A percentile compares a stretch with the other conserved stretches of the same genome.
Evolutionary conservation across 2,797 vertebrate species (phyloP).

Genomic region (Poecilia velifera): DNA sequence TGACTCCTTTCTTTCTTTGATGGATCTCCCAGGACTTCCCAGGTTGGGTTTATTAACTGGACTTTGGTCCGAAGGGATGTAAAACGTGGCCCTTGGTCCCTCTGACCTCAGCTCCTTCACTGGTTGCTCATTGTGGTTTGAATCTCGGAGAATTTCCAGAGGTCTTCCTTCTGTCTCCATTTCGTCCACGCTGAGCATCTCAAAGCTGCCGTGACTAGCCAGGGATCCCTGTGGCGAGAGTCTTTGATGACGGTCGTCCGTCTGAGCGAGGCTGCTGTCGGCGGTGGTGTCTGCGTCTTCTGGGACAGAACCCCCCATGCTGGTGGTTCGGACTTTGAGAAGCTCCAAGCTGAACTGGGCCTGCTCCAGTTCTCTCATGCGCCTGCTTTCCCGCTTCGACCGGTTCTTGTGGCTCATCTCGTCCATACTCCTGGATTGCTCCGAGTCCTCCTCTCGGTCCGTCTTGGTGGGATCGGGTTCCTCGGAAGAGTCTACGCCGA

Average conservation of each 20-base stretch:
- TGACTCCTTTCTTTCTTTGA: conserved; percentile 70
- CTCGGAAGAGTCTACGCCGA: conserved; percentile 21
- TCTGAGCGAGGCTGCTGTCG: conserved; percentile 56
- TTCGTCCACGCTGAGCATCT: conserved; percentile 57
- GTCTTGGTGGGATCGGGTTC: conserved; percentile 36
- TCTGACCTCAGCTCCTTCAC: conserved; percentile 18
- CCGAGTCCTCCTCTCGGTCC: conserved; percentile 54
- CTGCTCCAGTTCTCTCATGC: conserved; percentile 96
- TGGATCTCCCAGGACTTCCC: conserved; percentile 61
- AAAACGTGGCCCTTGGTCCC: conserved; percentile 65
- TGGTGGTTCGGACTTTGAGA: conserved; percentile 89
- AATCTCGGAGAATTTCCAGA: conserved; percentile 36
- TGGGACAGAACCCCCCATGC: conserved; percentile 53
- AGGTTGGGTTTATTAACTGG: conserved; percentile 56
- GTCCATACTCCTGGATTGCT: conserved; percentile 43
- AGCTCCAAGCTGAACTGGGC: conserved; percentile 94
- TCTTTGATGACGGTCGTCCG: conserved; percentile 38
- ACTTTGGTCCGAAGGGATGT: conserved; percentile 73
- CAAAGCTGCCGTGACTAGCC: conserved; percentile 54
- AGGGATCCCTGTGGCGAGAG: conserved; percentile 49
- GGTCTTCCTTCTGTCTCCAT: conserved; percentile 60
- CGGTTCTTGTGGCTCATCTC: conserved; percentile 85
- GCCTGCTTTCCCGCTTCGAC: conserved; percentile 92
- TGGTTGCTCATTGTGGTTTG: conserved; percentile 56
- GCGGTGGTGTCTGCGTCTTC: conserved; percentile 54